Base-by-base conservation (phyloP, 2,797 vertebrate genomes). In the Morus bassanus region DNA sequence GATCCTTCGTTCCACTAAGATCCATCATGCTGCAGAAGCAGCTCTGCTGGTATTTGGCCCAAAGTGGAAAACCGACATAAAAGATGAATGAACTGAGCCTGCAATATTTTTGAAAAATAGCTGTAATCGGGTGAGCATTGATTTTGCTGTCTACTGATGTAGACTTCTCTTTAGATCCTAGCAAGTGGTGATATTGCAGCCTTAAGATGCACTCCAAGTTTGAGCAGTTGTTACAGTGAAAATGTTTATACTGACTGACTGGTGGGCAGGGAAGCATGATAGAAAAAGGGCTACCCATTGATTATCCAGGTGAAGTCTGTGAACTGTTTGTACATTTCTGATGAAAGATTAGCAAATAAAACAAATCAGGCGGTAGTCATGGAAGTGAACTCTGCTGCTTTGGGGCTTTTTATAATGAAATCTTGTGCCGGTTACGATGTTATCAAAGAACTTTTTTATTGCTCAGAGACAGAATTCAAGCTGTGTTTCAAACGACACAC, bases 281-380 rank as follows among this genome's bases (percentile, higher is more conserved):
- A 80, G 81, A 6, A 64, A 65, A 43, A 56, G 85, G 77, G 72
- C 57, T 48, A 27, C 77, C 64, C 82, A 89, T 61, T 69, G 63
- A 91, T 93, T 63, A 53, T 13, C 77, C 59, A 19, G 53, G 33
- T 39, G 85, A 70, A 64, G 72, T 10, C 85, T 23, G 12, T 37
- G 76, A 76, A 43, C 64, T 74, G 72, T 76, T 73, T 48, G 64
- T 76, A 68, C 78, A 57, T 80, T 80, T 28, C 94, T 75, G 69
- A 27, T 64, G 81, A 75, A 69, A 92, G 92, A 72, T 72, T 76
- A 91, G 74, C 77, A 92, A 89, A 95, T 51, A 51, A 95, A 88
- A 28, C 91, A 91, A 15, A 75, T 13, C 63, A 27, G 56, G 51
- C 16, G 5, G 76, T 15, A 27, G 61, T n/a, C 76, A 7, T 24